Evolutionary conservation across 2,113 vertebrate species (phyloP), one percentile per base, ranked within the genome.

Genomic region (Gavialis gangeticus): DNA sequence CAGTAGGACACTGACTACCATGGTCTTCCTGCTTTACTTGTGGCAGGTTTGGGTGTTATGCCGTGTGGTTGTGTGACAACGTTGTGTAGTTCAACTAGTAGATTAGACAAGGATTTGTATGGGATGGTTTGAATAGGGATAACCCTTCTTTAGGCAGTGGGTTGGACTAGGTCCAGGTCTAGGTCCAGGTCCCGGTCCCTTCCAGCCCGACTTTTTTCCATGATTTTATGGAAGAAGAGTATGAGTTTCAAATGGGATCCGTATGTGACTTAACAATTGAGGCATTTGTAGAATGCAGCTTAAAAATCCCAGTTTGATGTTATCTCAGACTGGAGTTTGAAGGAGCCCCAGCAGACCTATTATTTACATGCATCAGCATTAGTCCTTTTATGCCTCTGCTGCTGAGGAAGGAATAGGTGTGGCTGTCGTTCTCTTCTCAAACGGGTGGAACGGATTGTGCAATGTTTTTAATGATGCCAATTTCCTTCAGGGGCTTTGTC

Each of bases 351-450:
- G 75, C 92, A 96, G 95, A 94, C 85, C 62, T 96, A 91, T 95
- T 96, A 94, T 96, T 96, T 95, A 80, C 84, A 5, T 87, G 4
- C 75, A 82, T 76, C 89, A 92, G 86, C 83, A 86, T 95, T 82
- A 93, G 80, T 80, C 62, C 87, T 95, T 95, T 94, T 91, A 89
- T 96, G 94, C 92, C 91, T 96, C 62, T 87, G 79, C 89, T 28
- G 83, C 71, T 4, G 63, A 88, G 95, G 95, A 96, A 97, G 95
- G 92, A 96, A 96, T 93, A 88, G 96, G 96, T 85, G 94, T 96
- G 93, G 89, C 96, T 94, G 85, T 89, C 82, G 95, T 95, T 95
- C 90, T 96, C 90, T 90, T 96, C 95, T 96, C 75, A 96, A 96
- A 87, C 89, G 77, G 90, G 89, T 76, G 82, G n/a, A 59, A 75